Evolutionary conservation across 2,888 invertebrate species (phyloP), one percentile per base, ranked within the genome.

Genomic region (Catocala fraxini): DNA sequence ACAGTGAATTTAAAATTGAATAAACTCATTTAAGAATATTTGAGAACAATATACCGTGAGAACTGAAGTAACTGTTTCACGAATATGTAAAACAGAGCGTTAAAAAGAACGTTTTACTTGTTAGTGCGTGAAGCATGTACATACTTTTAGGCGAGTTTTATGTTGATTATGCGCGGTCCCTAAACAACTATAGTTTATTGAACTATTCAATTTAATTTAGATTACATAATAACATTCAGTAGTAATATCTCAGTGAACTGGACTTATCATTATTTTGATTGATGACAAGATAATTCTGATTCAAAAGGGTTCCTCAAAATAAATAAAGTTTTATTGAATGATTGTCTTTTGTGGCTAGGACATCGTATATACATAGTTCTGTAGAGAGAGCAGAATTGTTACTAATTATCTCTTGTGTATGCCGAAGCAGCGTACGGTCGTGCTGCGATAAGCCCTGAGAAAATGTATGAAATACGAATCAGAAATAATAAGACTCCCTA

Each of bases 1-100:
- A 12, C 6, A 49, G 39, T 43, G 46, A 49, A 51, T 68, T 62
- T 57, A 67, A 59, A 71, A 75, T 59, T 46, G 56, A 64, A 71
- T 71, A 65, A 68, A 57, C 53, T 65, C 55, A 43, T 73, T 72
- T 68, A 45, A 67, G 53, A 71, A 79, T 73, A 75, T 72, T 70
- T 76, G 42, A 73, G 61, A 77, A 82, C 80, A 79, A 80, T 79
- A 80, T 80, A 78, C 77, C 74, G 79, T 83, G 82, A 77, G 80
- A 84, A 82, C 63, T 72, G 51, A 70, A 70, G 70, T 72, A 75
- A 75, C 70, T 56, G 60, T 72, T 54, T 66, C 79, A 75, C 64
- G 57, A 64, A 70, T 80, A 85, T 85, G 82, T 76, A 84, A 86
- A 87, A 80, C 59, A 68, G 77, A 73, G 74, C 71, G 78, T 83